Base-by-base conservation (phyloP, 2,113 vertebrate genomes). In the Macaca mulatta region DNA sequence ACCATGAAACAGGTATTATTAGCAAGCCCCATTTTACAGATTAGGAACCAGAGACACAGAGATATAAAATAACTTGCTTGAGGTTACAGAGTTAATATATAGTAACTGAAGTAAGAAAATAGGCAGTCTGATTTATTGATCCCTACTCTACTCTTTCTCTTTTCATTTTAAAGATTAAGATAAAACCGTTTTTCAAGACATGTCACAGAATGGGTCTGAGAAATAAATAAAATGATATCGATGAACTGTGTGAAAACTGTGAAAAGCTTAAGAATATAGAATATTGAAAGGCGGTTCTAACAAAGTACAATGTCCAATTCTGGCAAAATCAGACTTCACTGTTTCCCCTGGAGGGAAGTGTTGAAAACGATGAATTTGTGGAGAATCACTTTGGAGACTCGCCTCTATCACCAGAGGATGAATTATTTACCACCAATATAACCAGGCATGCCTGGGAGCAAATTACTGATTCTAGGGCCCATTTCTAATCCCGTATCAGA, bases 361-460 rank as follows among this genome's bases (percentile, higher is more conserved):
- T 35, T 78, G 50, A 86, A 89, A 92, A 89, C 6, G 20, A 90
- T 17, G 61, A 35, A 50, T 48, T 72, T 30, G 81, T 67, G 67
- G 45, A 93, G 59, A 74, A 77, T 91, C 85, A 72, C 64, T 90
- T 50, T 80, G 86, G 83, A 80, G 83, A 92, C 45, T 22, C 7
- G 11, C 57, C 13, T 83, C 81, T 12, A 22, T 38, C 80, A 92
- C 82, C 32, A 80, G 78, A 82, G 43, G 74, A 91, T 92, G 57
- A 89, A 94, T 96, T 95, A 94, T 97, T 95, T 86, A 94, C 81
- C 72, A 91, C 94, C 85, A 91, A 72, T 59, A 87, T 43, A 75
- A 94, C 61, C 70, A 93, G 89, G 57, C 61, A 74, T 4, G 69
- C 79, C 92, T 18, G 50, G 70, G 64, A 88, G 64, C 64, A 57